Evolutionary conservation across 2,797 vertebrate genomes (phyloP).

Genomic region (Acanthornis magna): DNA sequence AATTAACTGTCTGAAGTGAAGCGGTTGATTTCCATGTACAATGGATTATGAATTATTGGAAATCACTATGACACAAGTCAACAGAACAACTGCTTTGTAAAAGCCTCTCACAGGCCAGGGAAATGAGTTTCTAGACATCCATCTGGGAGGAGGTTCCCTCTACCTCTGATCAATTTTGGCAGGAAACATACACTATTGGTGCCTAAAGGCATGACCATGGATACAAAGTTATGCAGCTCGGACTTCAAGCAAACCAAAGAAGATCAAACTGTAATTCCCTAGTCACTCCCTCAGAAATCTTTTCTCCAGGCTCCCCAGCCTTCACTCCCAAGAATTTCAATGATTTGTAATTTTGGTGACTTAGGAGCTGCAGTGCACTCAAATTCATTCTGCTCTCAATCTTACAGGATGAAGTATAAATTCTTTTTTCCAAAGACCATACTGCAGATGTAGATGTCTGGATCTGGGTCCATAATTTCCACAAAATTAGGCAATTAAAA

Average conservation of each 20-base stretch:
- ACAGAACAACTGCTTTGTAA: neutral
- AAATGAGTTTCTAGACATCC: neutral
- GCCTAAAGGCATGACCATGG: neutral
- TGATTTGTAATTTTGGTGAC: neutral
- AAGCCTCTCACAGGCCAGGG: neutral
- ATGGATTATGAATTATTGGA: conserved; percentile 43
- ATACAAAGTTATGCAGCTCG: neutral
- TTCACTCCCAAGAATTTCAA: neutral
- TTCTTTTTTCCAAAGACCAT: neutral
- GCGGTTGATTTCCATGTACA: conserved; percentile 27
- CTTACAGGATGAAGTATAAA: neutral
- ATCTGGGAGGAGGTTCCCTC: neutral
- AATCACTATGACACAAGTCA: neutral
- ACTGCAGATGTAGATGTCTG: neutral
- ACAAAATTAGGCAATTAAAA: conserved; percentile 38
- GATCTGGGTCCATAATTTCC: neutral
- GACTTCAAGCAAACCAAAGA: neutral
- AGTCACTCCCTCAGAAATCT: neutral
- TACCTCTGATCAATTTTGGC: neutral
- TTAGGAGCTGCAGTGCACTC: neutral
- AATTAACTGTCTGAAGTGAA: conserved; percentile 40
- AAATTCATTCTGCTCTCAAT: neutral
- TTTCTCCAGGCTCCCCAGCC: neutral
- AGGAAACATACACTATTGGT: neutral
- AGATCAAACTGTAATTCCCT: neutral